Base-by-base conservation (phyloP, 1,140 invertebrate genomes). In the Matsumurasca onukii region DNA sequence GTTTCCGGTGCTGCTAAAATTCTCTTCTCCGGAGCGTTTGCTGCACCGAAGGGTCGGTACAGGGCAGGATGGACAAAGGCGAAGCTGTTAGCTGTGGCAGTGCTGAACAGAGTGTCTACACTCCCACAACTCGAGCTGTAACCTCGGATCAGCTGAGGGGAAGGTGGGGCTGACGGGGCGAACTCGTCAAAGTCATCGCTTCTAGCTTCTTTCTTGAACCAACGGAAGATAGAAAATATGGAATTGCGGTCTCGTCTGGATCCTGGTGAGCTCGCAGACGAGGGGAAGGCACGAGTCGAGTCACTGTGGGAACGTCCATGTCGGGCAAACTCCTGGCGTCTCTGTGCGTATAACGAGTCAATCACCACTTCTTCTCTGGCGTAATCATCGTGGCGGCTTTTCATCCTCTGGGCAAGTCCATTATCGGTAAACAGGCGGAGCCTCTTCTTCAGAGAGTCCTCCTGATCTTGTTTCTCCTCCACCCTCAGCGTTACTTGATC, bases 81-180 rank as follows among this genome's bases (percentile, higher is more conserved):
- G 76, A 92, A 91, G 73, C 89, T 90, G 5, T 82, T 85, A 0
- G 86, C 87, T 0, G 88, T 90, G 20, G 88, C 84, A 20, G 86
- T 89, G 73, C 89, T 91, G 72, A 86, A 83, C 24, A 83, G 77
- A 1, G 84, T 86, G 73, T 82, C 81, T 55, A 86, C 78, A 74
- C 86, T 87, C 25, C 82, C 83, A 57, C 76, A 80, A 72, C 85
- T 86, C 25, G 81, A 81, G 34, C 76, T 66, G 30, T 73, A 48
- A 12, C 27, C 63, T 63, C 74, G 69, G 15, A 69, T 63, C 25
- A 76, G 31, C 30, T 57, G 61, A 31, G 70, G 66, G 0, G 71
- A 73, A 22, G 68, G 51, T 1, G 70, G 72, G 5, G 25, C 45
- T 15, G 68, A 62, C 3, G 72, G 66, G 24, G 67, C 48, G 25